phyloP scores from a whole-genome alignment of 2,888 invertebrate species.

The Tenthredo scrophulariae region DNA sequence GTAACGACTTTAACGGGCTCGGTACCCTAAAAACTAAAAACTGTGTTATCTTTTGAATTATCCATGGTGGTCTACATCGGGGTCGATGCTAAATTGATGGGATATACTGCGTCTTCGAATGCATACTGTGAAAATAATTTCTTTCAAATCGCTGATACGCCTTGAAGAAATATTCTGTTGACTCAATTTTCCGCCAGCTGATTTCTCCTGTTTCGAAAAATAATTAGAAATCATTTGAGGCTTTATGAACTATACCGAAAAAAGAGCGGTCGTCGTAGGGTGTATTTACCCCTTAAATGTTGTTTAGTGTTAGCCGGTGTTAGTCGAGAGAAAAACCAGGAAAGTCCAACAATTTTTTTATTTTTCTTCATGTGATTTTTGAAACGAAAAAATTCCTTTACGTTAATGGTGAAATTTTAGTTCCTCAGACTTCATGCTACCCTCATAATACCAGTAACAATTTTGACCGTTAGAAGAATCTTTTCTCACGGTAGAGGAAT shows the following conservation, averaged over 20 bases:
- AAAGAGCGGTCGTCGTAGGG: background rate
- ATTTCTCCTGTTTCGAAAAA: background rate
- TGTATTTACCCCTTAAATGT: background rate
- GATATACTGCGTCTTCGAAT: background rate
- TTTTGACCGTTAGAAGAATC: conserved; percentile 31
- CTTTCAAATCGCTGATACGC: background rate
- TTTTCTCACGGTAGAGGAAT: conserved; percentile 36
- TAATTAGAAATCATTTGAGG: background rate
- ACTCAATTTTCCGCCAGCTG: too few relatives aligned
- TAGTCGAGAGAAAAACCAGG: background rate
- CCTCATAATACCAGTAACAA: background rate
- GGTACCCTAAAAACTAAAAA: too few relatives aligned
- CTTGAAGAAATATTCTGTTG: too few relatives aligned
- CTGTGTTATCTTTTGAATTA: too few relatives aligned
- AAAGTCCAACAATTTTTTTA: background rate
- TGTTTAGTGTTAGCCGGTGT: background rate
- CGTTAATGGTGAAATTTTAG: background rate
- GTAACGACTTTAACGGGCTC: too few relatives aligned
- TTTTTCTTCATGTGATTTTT: background rate
- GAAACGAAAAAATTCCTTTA: background rate
- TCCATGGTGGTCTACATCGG: background rate
- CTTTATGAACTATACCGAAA: too few relatives aligned
- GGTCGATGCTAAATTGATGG: background rate
- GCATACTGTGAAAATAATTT: background rate
- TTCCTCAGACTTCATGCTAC: conserved; percentile 21